A percentile compares a stretch with the other conserved stretches of the same genome.
phyloP scores from a whole-genome alignment of 1,140 invertebrate species.

The Anoplophora glabripennis region DNA sequence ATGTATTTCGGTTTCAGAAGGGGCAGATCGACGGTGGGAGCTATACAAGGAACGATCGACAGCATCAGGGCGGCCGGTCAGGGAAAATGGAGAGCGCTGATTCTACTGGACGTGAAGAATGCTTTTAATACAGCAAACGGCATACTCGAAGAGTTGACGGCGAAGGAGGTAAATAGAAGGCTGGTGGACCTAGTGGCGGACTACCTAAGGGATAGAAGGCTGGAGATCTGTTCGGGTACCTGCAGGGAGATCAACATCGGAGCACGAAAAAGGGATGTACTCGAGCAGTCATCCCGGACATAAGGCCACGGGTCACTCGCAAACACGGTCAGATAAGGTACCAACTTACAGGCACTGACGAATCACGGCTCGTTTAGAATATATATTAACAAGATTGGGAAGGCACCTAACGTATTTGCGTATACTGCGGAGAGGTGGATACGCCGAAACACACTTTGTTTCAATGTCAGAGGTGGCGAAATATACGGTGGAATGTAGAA shows the following conservation, averaged over 20 bases:
- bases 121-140: slow-evolving; percentile 26
- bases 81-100: slow-evolving; percentile 3
- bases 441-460: too few relatives aligned
- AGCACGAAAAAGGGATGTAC: too few relatives aligned
- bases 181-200: slow-evolving; percentile 17
- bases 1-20: slow-evolving; percentile 28
- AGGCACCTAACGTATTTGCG: too few relatives aligned
- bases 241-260: not conserved
- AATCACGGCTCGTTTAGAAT: too few relatives aligned
- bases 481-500: too few relatives aligned
- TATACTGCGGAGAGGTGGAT: too few relatives aligned
- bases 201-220: slow-evolving; percentile 22
- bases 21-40: slow-evolving; percentile 27
- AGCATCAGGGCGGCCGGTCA: not conserved
- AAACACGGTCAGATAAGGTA: too few relatives aligned
- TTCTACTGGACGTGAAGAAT: slow-evolving; percentile 27
- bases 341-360: too few relatives aligned
- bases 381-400: too few relatives aligned
- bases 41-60: slow-evolving; percentile 6
- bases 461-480: too few relatives aligned
- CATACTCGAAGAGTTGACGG: slow-evolving; percentile 16
- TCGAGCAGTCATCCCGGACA: too few relatives aligned
- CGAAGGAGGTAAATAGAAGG: slow-evolving; percentile 8
- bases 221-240: not conserved
- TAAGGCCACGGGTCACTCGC: too few relatives aligned